Evolutionary conservation across 2,888 invertebrate species (phyloP).

Genomic region (Drosophila mimica): DNA sequence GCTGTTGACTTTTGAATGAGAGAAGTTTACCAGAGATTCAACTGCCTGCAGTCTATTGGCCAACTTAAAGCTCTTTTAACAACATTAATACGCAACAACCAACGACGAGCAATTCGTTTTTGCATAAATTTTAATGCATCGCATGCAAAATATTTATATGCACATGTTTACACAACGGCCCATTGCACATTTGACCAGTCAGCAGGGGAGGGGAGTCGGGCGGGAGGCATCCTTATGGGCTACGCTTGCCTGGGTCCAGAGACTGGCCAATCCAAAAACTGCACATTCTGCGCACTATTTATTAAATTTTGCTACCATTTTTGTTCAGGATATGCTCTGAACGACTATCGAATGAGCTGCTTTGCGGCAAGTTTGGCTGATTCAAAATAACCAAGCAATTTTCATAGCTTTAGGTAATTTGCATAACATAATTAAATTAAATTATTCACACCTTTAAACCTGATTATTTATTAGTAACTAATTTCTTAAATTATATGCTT

Average conservation of each 20-base stretch:
- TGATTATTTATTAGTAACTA: background rate
- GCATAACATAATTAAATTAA: background rate
- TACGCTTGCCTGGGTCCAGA: conserved; percentile 45
- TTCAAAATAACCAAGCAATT: background rate
- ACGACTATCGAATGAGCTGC: conserved; percentile 34
- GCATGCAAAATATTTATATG: conserved; percentile 74
- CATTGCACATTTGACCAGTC: conserved; percentile 68
- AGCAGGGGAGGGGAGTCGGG: background rate
- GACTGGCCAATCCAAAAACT: conserved; percentile 27
- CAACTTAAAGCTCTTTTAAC: conserved; percentile 50
- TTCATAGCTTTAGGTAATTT: background rate
- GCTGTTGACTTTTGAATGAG: conserved; percentile 47
- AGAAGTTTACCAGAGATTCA: conserved; percentile 49
- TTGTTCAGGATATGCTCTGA: conserved; percentile 4
- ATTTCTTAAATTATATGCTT: too few relatives aligned
- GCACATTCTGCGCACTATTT: conserved; percentile 36
- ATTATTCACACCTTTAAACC: background rate
- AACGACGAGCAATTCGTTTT: conserved; percentile 54
- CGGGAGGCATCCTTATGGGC: conserved; percentile 39
- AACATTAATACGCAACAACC: conserved; percentile 41
- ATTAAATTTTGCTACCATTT: conserved; percentile 42
- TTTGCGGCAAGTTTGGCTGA: background rate
- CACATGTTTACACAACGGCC: conserved; percentile 67
- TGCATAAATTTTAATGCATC: conserved; percentile 76
- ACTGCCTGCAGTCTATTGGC: conserved; percentile 52